Conservation (phyloP, 2,797 vertebrate genomes). For the Leptatherina wallacei region DNA sequence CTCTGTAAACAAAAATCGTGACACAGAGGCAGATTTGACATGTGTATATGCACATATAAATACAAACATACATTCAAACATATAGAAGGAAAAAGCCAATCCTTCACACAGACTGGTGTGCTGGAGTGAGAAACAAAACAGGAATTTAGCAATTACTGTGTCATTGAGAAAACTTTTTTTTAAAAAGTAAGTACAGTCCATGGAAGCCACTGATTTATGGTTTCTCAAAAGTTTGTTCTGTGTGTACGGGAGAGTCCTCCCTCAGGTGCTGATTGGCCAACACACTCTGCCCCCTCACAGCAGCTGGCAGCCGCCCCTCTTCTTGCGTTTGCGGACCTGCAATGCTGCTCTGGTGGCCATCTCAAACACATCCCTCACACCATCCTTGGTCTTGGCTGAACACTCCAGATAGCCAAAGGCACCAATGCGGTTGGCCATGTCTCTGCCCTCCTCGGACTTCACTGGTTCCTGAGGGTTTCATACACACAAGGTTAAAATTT, state of each 20-base stretch:
- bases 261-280: slow-evolving; percentile 38
- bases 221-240: slow-evolving; percentile 59
- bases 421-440: slow-evolving; percentile 96
- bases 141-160: slow-evolving; percentile 49
- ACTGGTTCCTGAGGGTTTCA: slow-evolving; percentile 88
- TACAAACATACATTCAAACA: slow-evolving; percentile 72
- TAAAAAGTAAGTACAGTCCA: slow-evolving; percentile 69
- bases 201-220: slow-evolving; percentile 72
- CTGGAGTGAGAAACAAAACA: slow-evolving; percentile 52
- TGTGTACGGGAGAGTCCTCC: slow-evolving; percentile 27
- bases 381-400: slow-evolving; percentile 97
- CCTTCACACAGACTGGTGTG: slow-evolving; percentile 62
- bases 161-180: slow-evolving; percentile 47
- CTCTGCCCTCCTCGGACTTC: slow-evolving; percentile 93
- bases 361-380: slow-evolving; percentile 96
- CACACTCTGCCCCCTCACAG: slow-evolving; percentile 79
- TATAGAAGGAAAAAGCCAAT: slow-evolving; percentile 40
- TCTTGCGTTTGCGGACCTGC: slow-evolving; percentile 95
- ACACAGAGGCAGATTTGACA: slow-evolving; percentile 55
- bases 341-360: slow-evolving; percentile 96
- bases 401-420: slow-evolving; percentile 98
- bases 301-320: slow-evolving; percentile 88
- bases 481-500: slow-evolving; percentile 15
- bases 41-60: slow-evolving; percentile 77
- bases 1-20: slow-evolving; percentile 68